These are phyloP conservation scores for Listronotus bonariensis DNA, from an alignment of 1,140 invertebrate species.

Conservation along the genomic window DNA sequence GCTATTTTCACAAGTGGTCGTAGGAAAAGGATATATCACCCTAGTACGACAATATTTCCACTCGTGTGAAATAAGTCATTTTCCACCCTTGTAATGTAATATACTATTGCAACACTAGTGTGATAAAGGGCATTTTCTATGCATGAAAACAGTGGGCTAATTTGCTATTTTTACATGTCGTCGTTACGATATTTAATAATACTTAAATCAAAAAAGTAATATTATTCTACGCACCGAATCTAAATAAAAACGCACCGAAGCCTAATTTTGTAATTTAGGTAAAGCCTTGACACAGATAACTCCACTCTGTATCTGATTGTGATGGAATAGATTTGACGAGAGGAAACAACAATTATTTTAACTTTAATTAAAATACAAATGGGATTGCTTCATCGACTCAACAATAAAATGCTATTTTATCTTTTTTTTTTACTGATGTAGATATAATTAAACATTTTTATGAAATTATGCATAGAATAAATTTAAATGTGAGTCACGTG, in stretches of 20 bases:
- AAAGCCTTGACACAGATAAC: conserved; percentile 32
- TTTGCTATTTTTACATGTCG: too few species aligned
- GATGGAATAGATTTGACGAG: conserved; percentile 24
- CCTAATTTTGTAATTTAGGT: conserved; percentile 29
- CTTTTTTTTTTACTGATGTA: conserved; percentile 3
- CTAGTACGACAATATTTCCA: too few species aligned
- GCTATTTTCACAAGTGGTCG: too few species aligned
- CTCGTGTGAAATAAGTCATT: too few species aligned
- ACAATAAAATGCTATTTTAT: conserved; percentile 15
- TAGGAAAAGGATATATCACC: too few species aligned
- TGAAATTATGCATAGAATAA: background rate
- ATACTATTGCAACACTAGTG: too few species aligned
- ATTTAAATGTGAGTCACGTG: too few species aligned
- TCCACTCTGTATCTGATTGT: conserved; percentile 22
- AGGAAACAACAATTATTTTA: conserved; percentile 31
- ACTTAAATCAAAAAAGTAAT: background rate
- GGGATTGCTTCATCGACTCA: conserved; percentile 10
- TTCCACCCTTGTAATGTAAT: too few species aligned
- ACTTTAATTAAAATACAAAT: conserved; percentile 28
- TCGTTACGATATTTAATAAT: background rate
- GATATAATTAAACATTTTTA: conserved; percentile 10
- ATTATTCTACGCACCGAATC: conserved; percentile 15
- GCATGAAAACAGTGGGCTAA: too few species aligned
- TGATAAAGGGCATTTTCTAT: too few species aligned
- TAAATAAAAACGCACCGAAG: conserved; percentile 24